Conservation (phyloP, 2,888 invertebrate genomes). For the Anoplius nigerrimus region DNA sequence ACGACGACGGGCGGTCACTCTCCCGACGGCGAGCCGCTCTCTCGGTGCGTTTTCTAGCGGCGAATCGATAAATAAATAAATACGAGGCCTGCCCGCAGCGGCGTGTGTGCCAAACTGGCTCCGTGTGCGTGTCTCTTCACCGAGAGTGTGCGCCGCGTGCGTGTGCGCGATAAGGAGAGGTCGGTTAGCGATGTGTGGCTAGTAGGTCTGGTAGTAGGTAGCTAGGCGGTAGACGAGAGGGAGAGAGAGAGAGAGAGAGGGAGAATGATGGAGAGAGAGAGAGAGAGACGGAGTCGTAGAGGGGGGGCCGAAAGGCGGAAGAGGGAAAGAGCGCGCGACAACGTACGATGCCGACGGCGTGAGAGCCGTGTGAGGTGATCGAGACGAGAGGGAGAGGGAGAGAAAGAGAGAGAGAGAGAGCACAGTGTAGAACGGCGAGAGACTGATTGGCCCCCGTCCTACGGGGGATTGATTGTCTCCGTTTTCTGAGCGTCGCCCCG, state of each 20-base stretch:
- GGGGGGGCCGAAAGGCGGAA: too few relatives aligned
- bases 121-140: conserved; percentile 4
- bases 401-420: neutral
- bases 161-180: neutral
- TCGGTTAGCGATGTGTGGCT: neutral
- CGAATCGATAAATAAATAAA: conserved; percentile 46
- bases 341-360: neutral
- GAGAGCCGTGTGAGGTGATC: neutral
- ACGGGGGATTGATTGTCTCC: too few relatives aligned
- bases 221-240: too few relatives aligned
- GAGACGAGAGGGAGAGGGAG: neutral
- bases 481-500: too few relatives aligned
- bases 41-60: conserved; percentile 3
- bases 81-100: conserved; percentile 5
- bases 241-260: too few relatives aligned
- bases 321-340: neutral
- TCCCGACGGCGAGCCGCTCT: neutral
- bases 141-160: conserved; percentile 3
- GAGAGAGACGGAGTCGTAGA: too few relatives aligned
- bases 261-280: too few relatives aligned
- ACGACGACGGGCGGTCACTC: neutral
- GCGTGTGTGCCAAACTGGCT: too few relatives aligned
- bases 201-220: too few relatives aligned
- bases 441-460: too few relatives aligned
- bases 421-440: too few relatives aligned